Percentiles rank a stretch among this genome's conserved stretches.
phyloP scores from a whole-genome alignment of 1,140 invertebrate species.

The Anastatus disparis region DNA sequence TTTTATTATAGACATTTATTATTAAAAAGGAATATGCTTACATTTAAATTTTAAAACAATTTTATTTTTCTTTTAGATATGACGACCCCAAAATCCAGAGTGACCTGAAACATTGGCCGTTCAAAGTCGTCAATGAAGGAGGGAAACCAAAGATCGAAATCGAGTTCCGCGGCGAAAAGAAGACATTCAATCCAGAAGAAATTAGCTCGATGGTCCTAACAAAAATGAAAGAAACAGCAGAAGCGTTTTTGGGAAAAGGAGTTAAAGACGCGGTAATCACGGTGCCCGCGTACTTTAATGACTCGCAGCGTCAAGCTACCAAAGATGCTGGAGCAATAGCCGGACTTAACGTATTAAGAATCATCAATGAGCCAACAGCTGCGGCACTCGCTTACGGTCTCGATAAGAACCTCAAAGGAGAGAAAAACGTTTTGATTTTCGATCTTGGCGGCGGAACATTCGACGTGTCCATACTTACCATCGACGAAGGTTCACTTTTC shows the following conservation, averaged over 20 bases:
- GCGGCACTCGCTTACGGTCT: slow-evolving; percentile 87
- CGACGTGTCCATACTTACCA: slow-evolving; percentile 89
- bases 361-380: slow-evolving; percentile 84
- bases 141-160: slow-evolving; percentile 82
- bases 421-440: slow-evolving; percentile 78
- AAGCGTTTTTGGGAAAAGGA: slow-evolving; percentile 68
- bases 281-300: slow-evolving; percentile 79
- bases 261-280: slow-evolving; percentile 77
- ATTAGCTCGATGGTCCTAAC: slow-evolving; percentile 86
- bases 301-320: slow-evolving; percentile 76
- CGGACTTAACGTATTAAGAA: slow-evolving; percentile 82
- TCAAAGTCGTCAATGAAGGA: slow-evolving; percentile 74
- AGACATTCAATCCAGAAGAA: slow-evolving; percentile 85
- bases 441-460: slow-evolving; percentile 81
- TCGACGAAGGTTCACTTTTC: slow-evolving; percentile 85
- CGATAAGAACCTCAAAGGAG: slow-evolving; percentile 84
- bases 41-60: no score
- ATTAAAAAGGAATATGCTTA: no score
- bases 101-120: slow-evolving; percentile 85
- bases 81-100: slow-evolving; percentile 80
- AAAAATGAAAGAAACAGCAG: slow-evolving; percentile 79
- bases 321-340: slow-evolving; percentile 82
- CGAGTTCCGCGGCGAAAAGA: slow-evolving; percentile 80
- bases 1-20: no score
- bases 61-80: slow-evolving; percentile 70